These are phyloP conservation scores for Danaus chrysippus DNA, from an alignment of 2,888 invertebrate genomes.

Conservation along the genomic window DNA sequence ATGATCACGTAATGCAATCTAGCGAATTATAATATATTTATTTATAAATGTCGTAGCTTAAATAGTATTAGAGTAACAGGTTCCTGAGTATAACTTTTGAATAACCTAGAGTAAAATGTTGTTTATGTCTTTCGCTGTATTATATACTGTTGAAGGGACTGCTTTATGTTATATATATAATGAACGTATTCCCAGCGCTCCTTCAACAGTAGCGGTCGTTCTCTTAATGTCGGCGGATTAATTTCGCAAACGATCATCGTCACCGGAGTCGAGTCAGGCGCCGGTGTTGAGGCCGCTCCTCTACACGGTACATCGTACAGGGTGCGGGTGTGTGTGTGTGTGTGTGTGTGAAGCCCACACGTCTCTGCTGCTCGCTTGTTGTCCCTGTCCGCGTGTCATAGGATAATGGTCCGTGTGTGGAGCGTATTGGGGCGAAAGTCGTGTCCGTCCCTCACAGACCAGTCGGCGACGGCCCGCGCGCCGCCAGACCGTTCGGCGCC, in stretches of 20 bases:
- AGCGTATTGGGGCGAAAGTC: slow-evolving; percentile 2
- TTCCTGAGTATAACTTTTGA: no score
- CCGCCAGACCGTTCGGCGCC: slow-evolving; percentile 76
- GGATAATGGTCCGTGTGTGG: slow-evolving; percentile 18
- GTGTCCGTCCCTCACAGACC: slow-evolving; percentile 47
- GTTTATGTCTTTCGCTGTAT: no score
- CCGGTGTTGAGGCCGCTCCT: neutral
- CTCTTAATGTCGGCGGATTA: slow-evolving; percentile 23
- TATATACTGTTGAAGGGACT: no score
- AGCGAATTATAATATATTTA: no score
- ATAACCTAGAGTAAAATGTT: no score
- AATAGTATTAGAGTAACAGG: no score
- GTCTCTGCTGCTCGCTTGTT: slow-evolving; percentile 9
- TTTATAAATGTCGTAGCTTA: no score
- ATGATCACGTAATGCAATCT: no score
- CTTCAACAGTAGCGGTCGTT: slow-evolving; percentile 8
- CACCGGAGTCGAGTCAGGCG: slow-evolving; percentile 6
- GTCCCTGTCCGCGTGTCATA: neutral
- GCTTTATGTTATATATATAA: no score
- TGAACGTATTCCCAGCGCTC: neutral
- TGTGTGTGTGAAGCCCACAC: no score
- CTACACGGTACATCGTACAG: no score
- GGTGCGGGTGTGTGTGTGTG: no score
- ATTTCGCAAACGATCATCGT: slow-evolving; percentile 18
- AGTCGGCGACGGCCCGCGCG: slow-evolving; percentile 49